Evolutionary conservation across 2,888 invertebrate species (phyloP), one percentile per base, ranked within the genome.

Genomic region (Molanna angustata): DNA sequence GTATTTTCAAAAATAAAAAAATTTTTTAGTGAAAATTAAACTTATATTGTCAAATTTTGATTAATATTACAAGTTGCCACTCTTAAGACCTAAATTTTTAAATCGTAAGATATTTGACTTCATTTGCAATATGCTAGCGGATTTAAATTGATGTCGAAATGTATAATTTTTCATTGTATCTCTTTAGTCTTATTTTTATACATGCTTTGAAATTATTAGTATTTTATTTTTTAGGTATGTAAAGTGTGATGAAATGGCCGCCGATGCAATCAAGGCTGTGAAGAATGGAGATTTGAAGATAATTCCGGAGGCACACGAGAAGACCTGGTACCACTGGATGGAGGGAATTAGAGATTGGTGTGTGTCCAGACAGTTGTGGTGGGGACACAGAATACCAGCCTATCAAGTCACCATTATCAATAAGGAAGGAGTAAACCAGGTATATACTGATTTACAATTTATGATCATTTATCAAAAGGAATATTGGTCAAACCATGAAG

Each of bases 301-400:
- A 50, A 84, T 94, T 49, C 99, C 99, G 0, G 91, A 92, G 59
- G 82, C 84, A 47, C 94, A 95, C 70, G 86, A 87, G 61, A 94
- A 92, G 73, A 92, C 85, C 22, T 99, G 99, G 99, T 88, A 84
- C 70, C 84, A 88, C 66, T 99, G 98, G 98, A 87, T 99, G 83
- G 90, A 90, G 65, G 92, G 92, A 65, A 94, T 95, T 61, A 79
- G 95, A 3, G 98, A 99, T 71, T 99, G 99, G 99, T 99, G 99
- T 72, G 92, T 99, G 54, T 98, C 97, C 1, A 80, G 93, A 1
- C 99, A 99, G 70, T 78, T 99, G 49, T 99, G 99, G 99, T 99
- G 99, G 99, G 99, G 99, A 1, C 99, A 99, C 72, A 84, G 93
- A 52, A 94, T 99, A 61, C 99, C 99, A 0, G 96, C 94, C 0